phyloP scores from a whole-genome alignment of 2,113 vertebrate species.

The Rutilus rutilus region DNA sequence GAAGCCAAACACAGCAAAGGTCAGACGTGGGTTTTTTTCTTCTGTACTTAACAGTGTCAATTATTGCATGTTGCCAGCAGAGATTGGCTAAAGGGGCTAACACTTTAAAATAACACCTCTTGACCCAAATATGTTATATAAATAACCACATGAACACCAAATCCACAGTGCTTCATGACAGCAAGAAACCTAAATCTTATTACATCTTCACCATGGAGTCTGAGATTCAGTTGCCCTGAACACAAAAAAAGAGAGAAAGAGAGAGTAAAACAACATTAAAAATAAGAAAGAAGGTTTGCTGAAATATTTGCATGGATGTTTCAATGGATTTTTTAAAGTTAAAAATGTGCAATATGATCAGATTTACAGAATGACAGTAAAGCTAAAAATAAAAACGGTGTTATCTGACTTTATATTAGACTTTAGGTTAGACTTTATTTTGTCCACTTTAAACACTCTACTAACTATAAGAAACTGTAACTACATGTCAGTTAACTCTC shows the following conservation, averaged over 20 bases:
- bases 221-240: constrained; percentile 59
- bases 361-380: background rate
- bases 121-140: constrained; percentile 77
- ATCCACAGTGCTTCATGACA: constrained; percentile 56
- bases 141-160: constrained; percentile 71
- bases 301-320: background rate
- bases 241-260: constrained; percentile 26
- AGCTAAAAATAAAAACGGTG: background rate
- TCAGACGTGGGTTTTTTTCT: background rate
- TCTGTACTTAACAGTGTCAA: constrained; percentile 61
- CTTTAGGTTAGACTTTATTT: too few relatives aligned
- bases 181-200: constrained; percentile 66
- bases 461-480: too few relatives aligned
- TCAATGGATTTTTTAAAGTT: background rate
- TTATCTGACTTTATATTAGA: too few relatives aligned
- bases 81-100: constrained; percentile 69
- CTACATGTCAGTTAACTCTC: too few relatives aligned
- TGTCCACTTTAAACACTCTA: too few relatives aligned
- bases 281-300: background rate
- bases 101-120: constrained; percentile 75
- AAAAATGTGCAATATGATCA: background rate
- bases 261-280: background rate
- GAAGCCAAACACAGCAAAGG: constrained; percentile 34
- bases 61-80: constrained; percentile 61
- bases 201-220: constrained; percentile 67